These are phyloP conservation scores for Epinephelus cyanopodus DNA, from an alignment of 2,113 vertebrate species.

Conservation along the genomic window DNA sequence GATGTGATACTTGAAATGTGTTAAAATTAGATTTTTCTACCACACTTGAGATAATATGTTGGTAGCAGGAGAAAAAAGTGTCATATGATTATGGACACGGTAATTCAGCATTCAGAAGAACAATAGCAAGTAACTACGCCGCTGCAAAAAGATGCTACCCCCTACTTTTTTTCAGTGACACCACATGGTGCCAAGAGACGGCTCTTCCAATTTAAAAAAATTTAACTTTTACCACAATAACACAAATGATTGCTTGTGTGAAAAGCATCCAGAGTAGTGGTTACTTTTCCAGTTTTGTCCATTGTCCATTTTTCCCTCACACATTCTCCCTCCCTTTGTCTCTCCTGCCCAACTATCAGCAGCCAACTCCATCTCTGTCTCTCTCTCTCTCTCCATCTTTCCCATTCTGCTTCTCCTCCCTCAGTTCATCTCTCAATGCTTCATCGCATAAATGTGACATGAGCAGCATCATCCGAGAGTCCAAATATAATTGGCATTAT, in stretches of 20 bases:
- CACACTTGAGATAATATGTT: neutral
- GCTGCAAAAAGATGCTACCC: neutral
- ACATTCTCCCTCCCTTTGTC: neutral
- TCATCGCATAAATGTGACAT: neutral
- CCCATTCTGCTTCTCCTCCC: neutral
- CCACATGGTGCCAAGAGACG: too few relatives aligned
- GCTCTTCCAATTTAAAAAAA: too few relatives aligned
- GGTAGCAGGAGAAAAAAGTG: neutral
- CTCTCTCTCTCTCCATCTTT: neutral
- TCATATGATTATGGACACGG: neutral
- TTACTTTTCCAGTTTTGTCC: neutral
- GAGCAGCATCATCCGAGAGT: constrained; percentile 5
- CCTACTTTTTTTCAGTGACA: neutral
- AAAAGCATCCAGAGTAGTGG: neutral
- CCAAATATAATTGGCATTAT: constrained; percentile 4
- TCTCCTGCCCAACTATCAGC: neutral
- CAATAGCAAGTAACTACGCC: neutral
- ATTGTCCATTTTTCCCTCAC: neutral
- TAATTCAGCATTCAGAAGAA: neutral
- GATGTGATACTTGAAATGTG: too few relatives aligned
- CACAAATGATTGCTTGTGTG: neutral
- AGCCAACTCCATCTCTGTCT: neutral
- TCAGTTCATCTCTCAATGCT: neutral
- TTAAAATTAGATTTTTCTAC: too few relatives aligned
- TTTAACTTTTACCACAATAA: too few relatives aligned